Base-by-base conservation (phyloP, 2,113 vertebrate genomes). In the Melanerpes formicivorus region DNA sequence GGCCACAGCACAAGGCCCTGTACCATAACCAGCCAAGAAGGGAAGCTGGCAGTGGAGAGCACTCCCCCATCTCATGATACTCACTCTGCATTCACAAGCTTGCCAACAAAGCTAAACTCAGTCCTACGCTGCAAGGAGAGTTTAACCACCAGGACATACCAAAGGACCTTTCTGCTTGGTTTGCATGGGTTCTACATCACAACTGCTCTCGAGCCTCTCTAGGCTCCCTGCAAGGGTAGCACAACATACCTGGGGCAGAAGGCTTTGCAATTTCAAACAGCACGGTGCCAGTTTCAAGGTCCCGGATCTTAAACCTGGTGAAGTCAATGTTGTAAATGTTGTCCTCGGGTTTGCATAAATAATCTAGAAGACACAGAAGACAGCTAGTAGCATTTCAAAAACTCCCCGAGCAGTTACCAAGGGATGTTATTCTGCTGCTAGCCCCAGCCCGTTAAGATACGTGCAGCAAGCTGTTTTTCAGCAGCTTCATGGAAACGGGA, bases 191-290 rank as follows among this genome's bases (percentile, higher is more conserved):
- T 10, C 29, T 72, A 23, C 30, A 30, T 1, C n/a, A 52, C 46
- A 80, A 5, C 40, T 19, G 46, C 13, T 67, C 58, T 10, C 13
- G 0, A 59, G 17, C 6, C 58, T 63, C 60, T 37, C 56, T 4
- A 55, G 14, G 55, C 50, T 58, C 60, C 52, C 18, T 5, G 23
- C 30, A n/a, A 23, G 0, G 1, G 74, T 9, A n/a, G 32, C 3
- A 4, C 17, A 27, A n/a, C 85, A n/a, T 93, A 99, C 99, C 98
- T 91, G 97, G 97, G 88, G 97, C 96, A n/a, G 98, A 98, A 6
- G 99, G 99, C 91, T 99, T 99, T 94, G 99, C 99, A 42, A 99
- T 99, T 97, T 99, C 99, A 97, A 99, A 99, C 18, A 99, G 98
- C 76, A 99, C 99, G 0, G 99, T 99, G 73, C 99, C 98, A 0